A percentile compares a stretch with the other conserved stretches of the same genome.
Evolutionary conservation across 1,140 invertebrate genomes (phyloP).

Genomic region (Lasioglossum baleicum): DNA sequence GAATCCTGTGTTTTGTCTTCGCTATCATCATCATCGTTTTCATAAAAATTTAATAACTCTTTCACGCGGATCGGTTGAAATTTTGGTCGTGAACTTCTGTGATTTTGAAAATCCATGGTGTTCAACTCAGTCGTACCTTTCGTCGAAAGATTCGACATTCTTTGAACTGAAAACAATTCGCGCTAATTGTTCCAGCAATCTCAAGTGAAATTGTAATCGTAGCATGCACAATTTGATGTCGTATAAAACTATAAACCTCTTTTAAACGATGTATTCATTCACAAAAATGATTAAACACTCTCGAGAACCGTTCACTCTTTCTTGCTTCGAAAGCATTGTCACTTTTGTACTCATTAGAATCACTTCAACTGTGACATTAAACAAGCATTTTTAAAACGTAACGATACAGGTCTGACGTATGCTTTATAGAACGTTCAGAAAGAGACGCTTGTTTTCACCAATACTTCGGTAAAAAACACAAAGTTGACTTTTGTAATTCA

Average conservation of each 20-base stretch:
- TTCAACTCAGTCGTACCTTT: conserved; percentile 44
- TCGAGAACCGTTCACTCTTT: not conserved
- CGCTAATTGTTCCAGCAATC: not conserved
- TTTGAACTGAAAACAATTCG: conserved; percentile 1
- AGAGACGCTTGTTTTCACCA: not conserved
- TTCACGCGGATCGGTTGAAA: conserved; percentile 68
- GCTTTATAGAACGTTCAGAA: not conserved
- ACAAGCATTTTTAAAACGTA: too few relatives aligned
- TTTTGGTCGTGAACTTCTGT: conserved; percentile 54
- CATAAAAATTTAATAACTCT: conserved; percentile 55
- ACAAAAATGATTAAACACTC: conserved; percentile 10
- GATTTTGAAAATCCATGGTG: conserved; percentile 49
- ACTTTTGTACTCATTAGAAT: not conserved
- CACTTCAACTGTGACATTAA: conserved; percentile 5
- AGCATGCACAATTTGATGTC: not conserved
- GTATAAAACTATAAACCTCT: not conserved
- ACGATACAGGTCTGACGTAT: not conserved
- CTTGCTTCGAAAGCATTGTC: not conserved
- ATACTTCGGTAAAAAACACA: conserved; percentile 5
- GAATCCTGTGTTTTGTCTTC: conserved; percentile 57
- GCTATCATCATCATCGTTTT: conserved; percentile 66
- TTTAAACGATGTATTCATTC: not conserved
- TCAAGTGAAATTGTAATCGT: not conserved
- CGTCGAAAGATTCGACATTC: conserved; percentile 59
- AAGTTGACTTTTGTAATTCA: conserved; percentile 6